phyloP scores from a whole-genome alignment of 2,888 invertebrate species.

The Dicyrtomina minuta region DNA sequence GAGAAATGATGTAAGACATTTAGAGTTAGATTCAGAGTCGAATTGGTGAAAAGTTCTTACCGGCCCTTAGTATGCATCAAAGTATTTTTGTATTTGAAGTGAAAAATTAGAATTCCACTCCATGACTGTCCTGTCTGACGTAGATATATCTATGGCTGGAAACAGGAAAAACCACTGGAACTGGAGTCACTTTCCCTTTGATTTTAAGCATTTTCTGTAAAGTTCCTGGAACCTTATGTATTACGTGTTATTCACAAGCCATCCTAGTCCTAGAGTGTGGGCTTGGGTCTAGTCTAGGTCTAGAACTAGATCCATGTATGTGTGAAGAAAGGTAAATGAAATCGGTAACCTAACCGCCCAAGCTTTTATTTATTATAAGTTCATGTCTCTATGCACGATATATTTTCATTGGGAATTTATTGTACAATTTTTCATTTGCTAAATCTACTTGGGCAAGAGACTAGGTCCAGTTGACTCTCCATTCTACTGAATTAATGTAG shows the following conservation, averaged over 20 bases:
- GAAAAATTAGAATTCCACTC: slow-evolving; percentile 32
- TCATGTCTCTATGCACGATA: slow-evolving; percentile 15
- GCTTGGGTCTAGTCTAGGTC: too few relatives aligned
- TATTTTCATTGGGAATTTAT: slow-evolving; percentile 19
- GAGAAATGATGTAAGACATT: slow-evolving; percentile 7
- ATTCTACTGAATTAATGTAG: too few relatives aligned
- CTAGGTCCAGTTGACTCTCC: not conserved
- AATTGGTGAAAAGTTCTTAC: not conserved
- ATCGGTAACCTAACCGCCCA: slow-evolving; percentile 25
- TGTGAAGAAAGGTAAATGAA: slow-evolving; percentile 12
- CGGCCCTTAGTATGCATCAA: slow-evolving; percentile 6
- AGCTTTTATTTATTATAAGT: slow-evolving; percentile 24
- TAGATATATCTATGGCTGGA: slow-evolving; percentile 1
- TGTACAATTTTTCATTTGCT: slow-evolving; percentile 31
- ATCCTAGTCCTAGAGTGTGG: not conserved
- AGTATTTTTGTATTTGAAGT: slow-evolving; percentile 10
- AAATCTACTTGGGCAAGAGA: slow-evolving; percentile 19
- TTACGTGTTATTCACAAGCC: not conserved
- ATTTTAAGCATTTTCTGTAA: too few relatives aligned
- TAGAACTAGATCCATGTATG: not conserved
- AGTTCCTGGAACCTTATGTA: not conserved
- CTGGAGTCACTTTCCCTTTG: too few relatives aligned
- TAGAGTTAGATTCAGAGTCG: not conserved
- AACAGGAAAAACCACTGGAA: not conserved
- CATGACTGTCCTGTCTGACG: slow-evolving; percentile 3